Conservation (phyloP, 2,888 invertebrate genomes). For the Branchellion lobata region DNA sequence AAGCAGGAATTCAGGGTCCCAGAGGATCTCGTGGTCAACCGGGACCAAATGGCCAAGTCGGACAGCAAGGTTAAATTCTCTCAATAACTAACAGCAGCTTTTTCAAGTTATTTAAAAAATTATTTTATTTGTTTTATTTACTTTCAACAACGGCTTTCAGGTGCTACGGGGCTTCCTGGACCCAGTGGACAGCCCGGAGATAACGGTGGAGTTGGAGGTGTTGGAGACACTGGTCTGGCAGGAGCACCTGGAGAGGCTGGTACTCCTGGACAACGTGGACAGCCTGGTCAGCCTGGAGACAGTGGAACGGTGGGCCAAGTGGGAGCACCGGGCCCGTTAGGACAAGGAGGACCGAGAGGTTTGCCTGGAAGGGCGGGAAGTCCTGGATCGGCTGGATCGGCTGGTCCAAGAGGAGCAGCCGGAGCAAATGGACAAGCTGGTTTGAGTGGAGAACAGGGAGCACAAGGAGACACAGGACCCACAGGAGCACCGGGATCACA, state of each 20-base stretch:
- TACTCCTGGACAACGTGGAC: slow-evolving; percentile 43
- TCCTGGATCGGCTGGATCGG: background rate
- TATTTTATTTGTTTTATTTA: too few relatives aligned
- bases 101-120: too few relatives aligned
- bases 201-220: slow-evolving; percentile 39
- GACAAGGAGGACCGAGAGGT: slow-evolving; percentile 12
- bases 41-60: slow-evolving; percentile 27
- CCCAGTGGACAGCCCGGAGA: slow-evolving; percentile 44
- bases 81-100: background rate
- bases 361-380: background rate
- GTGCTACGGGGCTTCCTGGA: slow-evolving; percentile 35
- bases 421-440: slow-evolving; percentile 20
- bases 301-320: slow-evolving; percentile 14
- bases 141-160: too few relatives aligned
- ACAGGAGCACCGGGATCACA: background rate
- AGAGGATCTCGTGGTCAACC: background rate
- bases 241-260: slow-evolving; percentile 48
- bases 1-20: slow-evolving; percentile 39
- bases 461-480: slow-evolving; percentile 8
- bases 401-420: background rate
- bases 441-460: background rate
- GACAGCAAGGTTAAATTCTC: slow-evolving; percentile 12
- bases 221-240: slow-evolving; percentile 47
- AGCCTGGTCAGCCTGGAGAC: slow-evolving; percentile 37
- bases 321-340: slow-evolving; percentile 45